phyloP scores from a whole-genome alignment of 2,113 vertebrate genomes.

The Ictidomys tridecemlineatus region DNA sequence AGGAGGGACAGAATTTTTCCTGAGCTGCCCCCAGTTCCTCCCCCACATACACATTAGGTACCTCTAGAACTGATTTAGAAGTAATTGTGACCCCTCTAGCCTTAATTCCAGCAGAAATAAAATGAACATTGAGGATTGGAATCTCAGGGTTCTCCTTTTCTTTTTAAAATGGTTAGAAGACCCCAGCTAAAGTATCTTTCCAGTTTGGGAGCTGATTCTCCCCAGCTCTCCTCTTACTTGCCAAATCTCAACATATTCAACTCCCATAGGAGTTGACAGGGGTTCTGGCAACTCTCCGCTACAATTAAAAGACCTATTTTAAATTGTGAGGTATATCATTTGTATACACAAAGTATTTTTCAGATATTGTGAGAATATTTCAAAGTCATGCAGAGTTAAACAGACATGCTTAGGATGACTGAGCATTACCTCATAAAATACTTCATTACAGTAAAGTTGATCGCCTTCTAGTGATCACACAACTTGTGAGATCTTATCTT shows the following conservation, averaged over 20 bases:
- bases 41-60: not conserved
- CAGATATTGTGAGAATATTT: not conserved
- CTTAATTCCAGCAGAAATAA: not conserved
- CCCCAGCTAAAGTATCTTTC: not conserved
- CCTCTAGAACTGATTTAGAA: not conserved
- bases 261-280: not conserved
- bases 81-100: not conserved
- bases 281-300: not conserved
- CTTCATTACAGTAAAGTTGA: not conserved
- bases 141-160: not conserved
- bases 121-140: not conserved
- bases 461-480: not conserved
- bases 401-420: not conserved
- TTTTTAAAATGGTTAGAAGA: not conserved
- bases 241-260: not conserved
- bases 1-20: too few relatives aligned
- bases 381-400: not conserved
- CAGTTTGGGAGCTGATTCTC: not conserved
- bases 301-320: not conserved
- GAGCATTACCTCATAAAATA: not conserved
- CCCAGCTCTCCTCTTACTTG: not conserved
- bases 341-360: not conserved
- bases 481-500: not conserved
- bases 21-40: not conserved
- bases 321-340: not conserved